These are phyloP conservation scores for Hydropsyche betteni DNA, from an alignment of 2,888 invertebrate genomes.

Conservation along the genomic window DNA sequence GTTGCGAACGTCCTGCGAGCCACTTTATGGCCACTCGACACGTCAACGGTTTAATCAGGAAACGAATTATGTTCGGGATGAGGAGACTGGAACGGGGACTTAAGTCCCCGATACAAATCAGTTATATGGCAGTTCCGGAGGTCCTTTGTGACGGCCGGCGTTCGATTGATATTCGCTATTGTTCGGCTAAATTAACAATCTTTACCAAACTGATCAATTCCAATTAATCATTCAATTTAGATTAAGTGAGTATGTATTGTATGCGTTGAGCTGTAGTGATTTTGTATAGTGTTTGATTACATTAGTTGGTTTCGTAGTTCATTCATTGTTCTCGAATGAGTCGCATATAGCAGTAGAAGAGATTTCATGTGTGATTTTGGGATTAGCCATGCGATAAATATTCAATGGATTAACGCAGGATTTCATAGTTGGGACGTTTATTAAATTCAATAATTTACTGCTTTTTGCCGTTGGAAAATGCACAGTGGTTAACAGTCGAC, in stretches of 20 bases:
- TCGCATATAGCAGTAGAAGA: background rate
- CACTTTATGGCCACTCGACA: conserved; percentile 45
- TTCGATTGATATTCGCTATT: conserved; percentile 12
- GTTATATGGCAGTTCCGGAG: conserved; percentile 6
- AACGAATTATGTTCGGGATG: conserved; percentile 41
- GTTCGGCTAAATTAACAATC: conserved; percentile 25
- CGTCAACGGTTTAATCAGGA: conserved; percentile 46
- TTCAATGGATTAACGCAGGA: conserved; percentile 5
- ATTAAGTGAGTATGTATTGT: background rate
- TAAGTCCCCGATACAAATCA: conserved; percentile 15
- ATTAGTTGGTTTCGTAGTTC: background rate
- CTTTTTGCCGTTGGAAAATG: too few species aligned
- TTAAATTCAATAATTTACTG: too few species aligned
- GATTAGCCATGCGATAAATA: conserved; percentile 1
- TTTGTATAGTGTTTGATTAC: conserved; percentile 3
- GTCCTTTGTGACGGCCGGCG: background rate
- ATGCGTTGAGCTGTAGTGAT: background rate
- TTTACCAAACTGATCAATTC: background rate
- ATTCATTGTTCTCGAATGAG: background rate
- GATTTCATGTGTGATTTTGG: background rate
- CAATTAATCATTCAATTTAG: background rate
- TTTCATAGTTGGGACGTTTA: background rate
- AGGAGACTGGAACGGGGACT: conserved; percentile 38
- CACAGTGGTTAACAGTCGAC: too few species aligned
- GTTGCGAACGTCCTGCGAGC: conserved; percentile 34